phyloP scores from a whole-genome alignment of 2,888 invertebrate genomes.

The Melinaea marsaeus region DNA sequence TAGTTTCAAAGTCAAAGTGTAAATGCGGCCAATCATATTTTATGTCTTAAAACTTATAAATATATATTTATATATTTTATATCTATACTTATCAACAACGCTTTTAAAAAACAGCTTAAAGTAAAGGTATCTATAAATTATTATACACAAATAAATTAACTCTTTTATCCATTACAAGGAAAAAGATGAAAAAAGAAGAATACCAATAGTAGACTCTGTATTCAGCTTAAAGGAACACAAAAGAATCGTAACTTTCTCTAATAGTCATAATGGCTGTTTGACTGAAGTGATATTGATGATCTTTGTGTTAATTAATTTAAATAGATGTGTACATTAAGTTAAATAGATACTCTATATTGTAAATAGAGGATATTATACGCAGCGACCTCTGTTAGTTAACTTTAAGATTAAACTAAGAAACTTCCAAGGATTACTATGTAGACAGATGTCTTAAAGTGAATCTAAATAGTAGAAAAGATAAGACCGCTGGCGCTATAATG shows the following conservation, averaged over 20 bases:
- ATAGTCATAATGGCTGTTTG: not conserved
- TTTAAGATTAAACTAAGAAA: too few relatives aligned
- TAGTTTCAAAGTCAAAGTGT: not conserved
- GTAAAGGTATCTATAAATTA: too few relatives aligned
- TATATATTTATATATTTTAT: not conserved
- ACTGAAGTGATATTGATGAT: slow-evolving; percentile 3
- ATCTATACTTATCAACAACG: too few relatives aligned
- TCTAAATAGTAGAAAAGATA: too few relatives aligned
- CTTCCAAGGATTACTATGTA: too few relatives aligned
- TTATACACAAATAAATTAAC: not conserved
- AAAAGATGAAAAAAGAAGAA: not conserved
- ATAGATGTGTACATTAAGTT: too few relatives aligned
- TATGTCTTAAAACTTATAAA: not conserved
- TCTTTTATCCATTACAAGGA: not conserved
- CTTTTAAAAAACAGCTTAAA: too few relatives aligned
- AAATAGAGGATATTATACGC: too few relatives aligned
- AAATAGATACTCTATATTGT: too few relatives aligned
- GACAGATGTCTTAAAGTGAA: too few relatives aligned
- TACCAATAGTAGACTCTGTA: not conserved
- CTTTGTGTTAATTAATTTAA: not conserved
- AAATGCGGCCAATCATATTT: not conserved
- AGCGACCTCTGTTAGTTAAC: too few relatives aligned
- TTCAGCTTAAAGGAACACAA: slow-evolving; percentile 1
- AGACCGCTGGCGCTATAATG: too few relatives aligned
- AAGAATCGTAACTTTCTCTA: slow-evolving; percentile 1